A percentile compares a stretch with the other conserved stretches of the same genome.
phyloP scores from a whole-genome alignment of 2,113 vertebrate species.

The Tenrec ecaudatus region DNA sequence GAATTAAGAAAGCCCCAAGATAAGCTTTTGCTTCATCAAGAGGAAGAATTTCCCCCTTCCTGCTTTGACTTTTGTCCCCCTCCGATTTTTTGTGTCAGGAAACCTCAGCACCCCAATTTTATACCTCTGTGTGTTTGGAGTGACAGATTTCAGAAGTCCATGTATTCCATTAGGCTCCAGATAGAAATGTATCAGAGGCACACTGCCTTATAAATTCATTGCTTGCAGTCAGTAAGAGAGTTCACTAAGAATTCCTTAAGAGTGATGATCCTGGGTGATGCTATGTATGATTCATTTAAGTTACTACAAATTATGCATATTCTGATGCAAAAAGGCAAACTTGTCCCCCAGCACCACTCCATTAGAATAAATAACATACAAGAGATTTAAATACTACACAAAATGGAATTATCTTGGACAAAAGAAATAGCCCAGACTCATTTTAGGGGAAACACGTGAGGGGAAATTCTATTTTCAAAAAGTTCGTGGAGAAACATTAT shows the following conservation, averaged over 20 bases:
- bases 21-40: not conserved
- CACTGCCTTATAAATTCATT: not conserved
- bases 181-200: not conserved
- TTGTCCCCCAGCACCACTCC: not conserved
- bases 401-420: not conserved
- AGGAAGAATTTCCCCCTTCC: not conserved
- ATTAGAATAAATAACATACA: not conserved
- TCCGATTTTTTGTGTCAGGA: not conserved
- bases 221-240: not conserved
- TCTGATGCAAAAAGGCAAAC: not conserved
- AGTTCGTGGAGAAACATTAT: not conserved
- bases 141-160: not conserved
- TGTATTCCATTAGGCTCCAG: not conserved
- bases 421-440: not conserved
- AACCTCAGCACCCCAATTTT: not conserved
- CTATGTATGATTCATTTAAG: not conserved
- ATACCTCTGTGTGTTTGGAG: not conserved
- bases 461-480: not conserved
- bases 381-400: not conserved
- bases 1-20: not conserved
- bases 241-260: not conserved
- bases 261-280: not conserved
- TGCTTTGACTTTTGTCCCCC: not conserved
- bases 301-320: not conserved
- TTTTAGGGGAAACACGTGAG: not conserved